Conservation (phyloP, 1,140 invertebrate genomes). For the Formica selysi region DNA sequence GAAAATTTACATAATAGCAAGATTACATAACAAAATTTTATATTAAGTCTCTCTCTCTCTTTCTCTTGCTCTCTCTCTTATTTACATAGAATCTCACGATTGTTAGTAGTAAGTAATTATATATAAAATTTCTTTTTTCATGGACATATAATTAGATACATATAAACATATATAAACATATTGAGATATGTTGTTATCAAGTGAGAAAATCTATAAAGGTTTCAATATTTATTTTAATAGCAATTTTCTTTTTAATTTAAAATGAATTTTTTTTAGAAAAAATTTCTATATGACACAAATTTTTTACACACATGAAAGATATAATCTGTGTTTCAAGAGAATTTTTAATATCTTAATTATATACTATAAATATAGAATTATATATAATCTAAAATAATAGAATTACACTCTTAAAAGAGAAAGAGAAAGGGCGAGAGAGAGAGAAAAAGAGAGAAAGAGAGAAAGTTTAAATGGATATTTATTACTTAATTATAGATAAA, state of each 20-base stretch:
- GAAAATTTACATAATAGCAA: background rate
- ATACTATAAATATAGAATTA: background rate
- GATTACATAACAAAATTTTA: background rate
- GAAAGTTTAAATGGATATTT: too few species aligned
- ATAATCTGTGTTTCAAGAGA: background rate
- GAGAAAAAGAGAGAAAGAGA: too few species aligned
- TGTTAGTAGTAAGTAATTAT: background rate
- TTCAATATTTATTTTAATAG: background rate
- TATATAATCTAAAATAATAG: background rate
- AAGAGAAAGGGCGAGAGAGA: too few species aligned
- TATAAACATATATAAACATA: background rate
- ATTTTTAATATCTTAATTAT: conserved; percentile 10
- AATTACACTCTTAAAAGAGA: too few species aligned
- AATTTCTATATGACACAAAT: background rate
- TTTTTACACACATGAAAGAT: too few species aligned
- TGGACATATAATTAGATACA: background rate
- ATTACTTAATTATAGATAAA: too few species aligned
- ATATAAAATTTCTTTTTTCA: background rate
- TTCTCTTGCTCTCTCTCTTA: background rate
- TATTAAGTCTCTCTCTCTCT: background rate
- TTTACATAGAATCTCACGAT: background rate
- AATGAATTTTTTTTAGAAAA: background rate
- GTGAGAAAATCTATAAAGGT: background rate
- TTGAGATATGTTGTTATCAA: background rate
- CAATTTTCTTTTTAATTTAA: background rate